Conservation (phyloP, 2,113 vertebrate genomes). For the Apteryx mantelli region DNA sequence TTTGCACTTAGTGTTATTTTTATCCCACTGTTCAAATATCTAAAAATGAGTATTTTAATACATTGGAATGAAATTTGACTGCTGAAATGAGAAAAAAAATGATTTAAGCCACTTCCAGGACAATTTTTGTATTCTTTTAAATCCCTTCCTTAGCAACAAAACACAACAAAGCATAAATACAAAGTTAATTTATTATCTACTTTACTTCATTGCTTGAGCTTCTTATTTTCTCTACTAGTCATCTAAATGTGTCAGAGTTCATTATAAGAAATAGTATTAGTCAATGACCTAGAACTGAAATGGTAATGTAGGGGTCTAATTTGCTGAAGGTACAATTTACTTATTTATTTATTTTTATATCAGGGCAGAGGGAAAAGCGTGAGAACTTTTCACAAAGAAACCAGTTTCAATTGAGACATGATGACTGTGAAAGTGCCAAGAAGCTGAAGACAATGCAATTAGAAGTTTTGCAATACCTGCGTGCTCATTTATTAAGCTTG, state of each 20-base stretch:
- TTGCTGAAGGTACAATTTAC: not conserved
- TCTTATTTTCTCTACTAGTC: not conserved
- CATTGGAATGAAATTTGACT: not conserved
- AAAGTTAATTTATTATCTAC: slow-evolving; percentile 8
- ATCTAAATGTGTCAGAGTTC: not conserved
- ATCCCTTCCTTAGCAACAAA: not conserved
- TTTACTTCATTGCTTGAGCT: not conserved
- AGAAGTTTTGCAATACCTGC: not conserved
- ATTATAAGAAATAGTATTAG: not conserved
- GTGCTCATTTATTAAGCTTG: not conserved
- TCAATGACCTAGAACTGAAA: not conserved
- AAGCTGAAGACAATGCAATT: not conserved
- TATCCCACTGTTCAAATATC: not conserved
- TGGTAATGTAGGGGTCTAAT: fast-evolving
- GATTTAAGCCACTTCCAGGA: not conserved
- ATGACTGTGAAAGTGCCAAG: not conserved
- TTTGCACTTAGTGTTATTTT: not conserved
- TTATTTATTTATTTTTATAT: not conserved
- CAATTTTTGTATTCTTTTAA: not conserved
- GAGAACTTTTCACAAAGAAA: not conserved
- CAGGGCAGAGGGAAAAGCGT: not conserved
- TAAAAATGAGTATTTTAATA: not conserved
- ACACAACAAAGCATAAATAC: not conserved
- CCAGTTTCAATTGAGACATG: not conserved
- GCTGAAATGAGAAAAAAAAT: not conserved